Percentiles rank a stretch among this genome's conserved stretches.
These are phyloP conservation scores for Salvator merianae DNA, from an alignment of 2,113 vertebrate species.

Conservation along the genomic window DNA sequence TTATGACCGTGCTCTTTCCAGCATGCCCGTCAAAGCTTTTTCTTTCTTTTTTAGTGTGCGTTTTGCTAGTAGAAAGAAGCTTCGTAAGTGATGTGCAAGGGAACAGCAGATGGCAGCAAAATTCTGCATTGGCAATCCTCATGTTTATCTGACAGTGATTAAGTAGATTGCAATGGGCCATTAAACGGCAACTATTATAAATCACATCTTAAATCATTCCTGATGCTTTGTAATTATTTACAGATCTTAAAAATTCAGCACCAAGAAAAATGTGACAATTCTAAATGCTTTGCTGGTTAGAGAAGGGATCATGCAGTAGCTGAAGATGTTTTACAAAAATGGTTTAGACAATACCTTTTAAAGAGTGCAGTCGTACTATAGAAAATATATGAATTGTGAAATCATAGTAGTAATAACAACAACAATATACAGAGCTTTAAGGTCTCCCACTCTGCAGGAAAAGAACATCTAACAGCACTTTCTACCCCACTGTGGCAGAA, in stretches of 20 bases:
- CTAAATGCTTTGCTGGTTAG: neutral
- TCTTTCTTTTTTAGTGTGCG: neutral
- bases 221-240: slow-evolving; percentile 15
- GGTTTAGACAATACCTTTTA: neutral
- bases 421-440: too few relatives aligned
- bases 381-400: neutral
- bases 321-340: neutral
- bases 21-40: neutral
- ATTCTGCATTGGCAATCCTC: neutral
- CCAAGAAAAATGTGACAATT: neutral
- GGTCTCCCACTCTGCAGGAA: too few relatives aligned
- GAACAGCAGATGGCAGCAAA: slow-evolving; percentile 28
- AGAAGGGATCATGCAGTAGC: neutral
- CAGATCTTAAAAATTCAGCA: neutral
- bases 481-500: too few relatives aligned
- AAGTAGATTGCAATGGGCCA: neutral
- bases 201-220: slow-evolving; percentile 11
- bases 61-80: neutral
- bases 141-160: neutral
- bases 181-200: slow-evolving; percentile 13
- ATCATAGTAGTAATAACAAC: too few relatives aligned
- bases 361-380: neutral
- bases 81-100: neutral
- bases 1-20: neutral
- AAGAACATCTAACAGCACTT: too few relatives aligned